A percentile compares a stretch with the other conserved stretches of the same genome.
Conservation (phyloP, 2,888 invertebrate genomes). For the Suillia variegata region DNA sequence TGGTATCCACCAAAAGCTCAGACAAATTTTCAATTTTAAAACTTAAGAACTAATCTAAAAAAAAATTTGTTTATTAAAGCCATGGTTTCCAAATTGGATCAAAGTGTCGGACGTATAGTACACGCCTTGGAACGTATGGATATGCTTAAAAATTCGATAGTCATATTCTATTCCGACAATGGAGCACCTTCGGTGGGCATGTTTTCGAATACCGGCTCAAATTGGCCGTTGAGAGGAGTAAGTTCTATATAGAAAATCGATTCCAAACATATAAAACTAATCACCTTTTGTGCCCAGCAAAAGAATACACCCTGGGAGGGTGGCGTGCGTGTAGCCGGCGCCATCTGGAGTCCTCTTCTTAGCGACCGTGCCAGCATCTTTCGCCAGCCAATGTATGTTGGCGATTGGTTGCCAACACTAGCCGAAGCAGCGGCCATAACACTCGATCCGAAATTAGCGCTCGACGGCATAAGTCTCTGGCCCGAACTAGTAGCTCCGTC, state of each 20-base stretch:
- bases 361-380: slow-evolving; percentile 64
- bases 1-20: slow-evolving; percentile 2
- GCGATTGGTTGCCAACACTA: slow-evolving; percentile 84
- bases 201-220: slow-evolving; percentile 76
- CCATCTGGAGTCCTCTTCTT: slow-evolving; percentile 75
- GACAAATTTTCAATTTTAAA: not conserved
- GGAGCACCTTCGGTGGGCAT: slow-evolving; percentile 79
- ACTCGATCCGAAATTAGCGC: slow-evolving; percentile 40
- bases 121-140: slow-evolving; percentile 68
- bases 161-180: slow-evolving; percentile 88
- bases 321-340: slow-evolving; percentile 76
- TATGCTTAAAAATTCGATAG: slow-evolving; percentile 80
- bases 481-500: slow-evolving; percentile 62
- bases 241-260: slow-evolving; percentile 33
- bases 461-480: slow-evolving; percentile 76
- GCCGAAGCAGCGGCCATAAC: slow-evolving; percentile 49
- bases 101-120: slow-evolving; percentile 80
- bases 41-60: no score
- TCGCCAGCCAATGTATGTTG: slow-evolving; percentile 74
- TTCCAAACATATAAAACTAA: not conserved
- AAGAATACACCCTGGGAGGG: slow-evolving; percentile 88
- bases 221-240: slow-evolving; percentile 81
- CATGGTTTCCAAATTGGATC: slow-evolving; percentile 83
- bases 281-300: slow-evolving; percentile 57
- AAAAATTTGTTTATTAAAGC: no score